Evolutionary conservation across 1,140 invertebrate species (phyloP).

Genomic region (Drosophila sechellia): DNA sequence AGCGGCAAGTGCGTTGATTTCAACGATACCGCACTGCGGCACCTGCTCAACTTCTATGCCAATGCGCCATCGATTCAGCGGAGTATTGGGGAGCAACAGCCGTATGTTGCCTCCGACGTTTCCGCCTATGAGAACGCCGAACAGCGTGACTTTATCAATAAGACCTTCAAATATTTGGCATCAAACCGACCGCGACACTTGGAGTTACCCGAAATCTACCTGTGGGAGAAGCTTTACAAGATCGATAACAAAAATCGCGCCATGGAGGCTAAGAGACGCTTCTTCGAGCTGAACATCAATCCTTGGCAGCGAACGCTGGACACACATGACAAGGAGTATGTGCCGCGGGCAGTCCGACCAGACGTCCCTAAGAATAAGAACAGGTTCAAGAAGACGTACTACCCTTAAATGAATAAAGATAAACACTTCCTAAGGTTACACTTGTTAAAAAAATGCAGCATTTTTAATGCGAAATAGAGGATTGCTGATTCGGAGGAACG

Average conservation of each 20-base stretch:
- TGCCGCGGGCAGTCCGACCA: conserved; percentile 87
- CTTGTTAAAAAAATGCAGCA: neutral
- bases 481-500: neutral
- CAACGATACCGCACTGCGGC: conserved; percentile 92
- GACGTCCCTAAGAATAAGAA: conserved; percentile 86
- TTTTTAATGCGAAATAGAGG: neutral
- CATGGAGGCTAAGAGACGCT: conserved; percentile 88
- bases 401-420: conserved; percentile 84
- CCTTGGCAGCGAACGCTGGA: conserved; percentile 87
- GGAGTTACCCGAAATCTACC: conserved; percentile 88
- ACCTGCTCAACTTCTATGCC: conserved; percentile 90
- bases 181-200: conserved; percentile 88
- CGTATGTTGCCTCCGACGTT: conserved; percentile 88
- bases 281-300: conserved; percentile 88
- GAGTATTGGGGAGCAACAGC: conserved; percentile 87
- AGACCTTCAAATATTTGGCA: conserved; percentile 88
- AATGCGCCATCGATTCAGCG: conserved; percentile 88
- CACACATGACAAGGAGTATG: conserved; percentile 88
- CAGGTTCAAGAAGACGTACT: conserved; percentile 87
- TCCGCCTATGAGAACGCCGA: conserved; percentile 89
- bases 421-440: neutral
- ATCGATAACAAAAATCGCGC: conserved; percentile 88
- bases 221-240: conserved; percentile 92
- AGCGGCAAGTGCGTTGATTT: conserved; percentile 89
- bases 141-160: conserved; percentile 88